phyloP scores from a whole-genome alignment of 2,113 vertebrate species.

The Rostratula benghalensis region DNA sequence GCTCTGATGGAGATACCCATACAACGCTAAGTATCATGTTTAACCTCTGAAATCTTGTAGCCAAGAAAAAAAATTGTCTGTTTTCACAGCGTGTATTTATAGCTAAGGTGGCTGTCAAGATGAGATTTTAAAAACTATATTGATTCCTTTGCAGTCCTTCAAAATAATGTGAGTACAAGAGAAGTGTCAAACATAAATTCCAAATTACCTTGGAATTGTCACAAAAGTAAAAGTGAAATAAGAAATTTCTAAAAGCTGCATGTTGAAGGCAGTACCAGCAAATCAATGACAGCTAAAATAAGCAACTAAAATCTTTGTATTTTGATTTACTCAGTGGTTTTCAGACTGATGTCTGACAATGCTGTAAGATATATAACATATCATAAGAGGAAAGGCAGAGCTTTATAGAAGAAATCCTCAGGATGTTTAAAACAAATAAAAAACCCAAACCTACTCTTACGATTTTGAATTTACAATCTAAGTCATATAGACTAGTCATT shows the following conservation, averaged over 20 bases:
- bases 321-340: not conserved
- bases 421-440: not conserved
- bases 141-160: not conserved
- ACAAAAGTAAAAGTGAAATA: not conserved
- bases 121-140: not conserved
- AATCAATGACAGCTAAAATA: not conserved
- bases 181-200: not conserved
- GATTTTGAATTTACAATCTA: not conserved
- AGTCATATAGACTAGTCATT: not conserved
- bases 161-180: not conserved
- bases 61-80: not conserved
- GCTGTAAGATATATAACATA: not conserved
- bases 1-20: not conserved
- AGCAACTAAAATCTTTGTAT: not conserved
- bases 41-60: not conserved
- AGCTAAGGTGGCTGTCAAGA: not conserved
- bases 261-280: not conserved
- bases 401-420: not conserved
- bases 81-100: not conserved
- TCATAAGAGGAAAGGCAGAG: not conserved
- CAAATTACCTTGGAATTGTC: not conserved
- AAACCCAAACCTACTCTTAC: accelerated
- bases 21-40: not conserved
- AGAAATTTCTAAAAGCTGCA: not conserved
- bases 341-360: not conserved